Base-by-base conservation (phyloP, 2,888 invertebrate species). In the Arrhopalites spinosus region DNA sequence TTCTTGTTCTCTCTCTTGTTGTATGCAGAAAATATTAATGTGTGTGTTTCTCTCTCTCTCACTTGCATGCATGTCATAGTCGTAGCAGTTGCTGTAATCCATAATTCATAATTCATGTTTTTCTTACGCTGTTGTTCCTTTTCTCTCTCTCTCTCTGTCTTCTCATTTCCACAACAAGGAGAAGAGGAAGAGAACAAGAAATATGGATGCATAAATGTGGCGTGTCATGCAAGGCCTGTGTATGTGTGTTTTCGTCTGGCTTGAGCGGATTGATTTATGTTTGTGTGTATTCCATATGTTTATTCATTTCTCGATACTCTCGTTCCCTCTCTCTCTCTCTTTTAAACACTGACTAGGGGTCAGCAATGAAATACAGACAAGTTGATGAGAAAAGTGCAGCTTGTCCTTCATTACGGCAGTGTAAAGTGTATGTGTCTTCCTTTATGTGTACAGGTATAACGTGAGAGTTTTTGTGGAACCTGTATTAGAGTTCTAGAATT, bases 271-370 rank as follows among this genome's bases (percentile, higher is more conserved):
- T 72, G 71, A 72, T 72, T 72, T 72, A 72, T 72, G 71, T 72
- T 59, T 72, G 71, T 72, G 71, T 72, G 71, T 72, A 72, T 72
- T 72, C 30, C 59, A 72, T 61, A 61, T 72, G 56, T 72, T 72
- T 72, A 72, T 72, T 72, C 71, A 72, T 56, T 72, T 70, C 29
- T 69, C 47, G 13, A 20, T 47, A 29, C 50, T 50, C 17, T n/a
- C 25, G 45, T 29, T 53, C 15, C 47, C 53, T 29, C 17, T 29
- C 25, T 53, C 1, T 67, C 27, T 63, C 63, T 29, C n/a, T n/a
- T 27, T 59, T 64, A 64, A 30, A n/a, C 64, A 29, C 64, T 30
- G 20, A 29, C 64, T 30, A 2, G 29, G n/a, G 29, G 64, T 64
- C 64, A 64, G 64, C n/a, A 61, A n/a, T 64, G 64, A 30, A 36